Conservation (phyloP, 1,140 invertebrate genomes). For the Caerostris extrusa region DNA sequence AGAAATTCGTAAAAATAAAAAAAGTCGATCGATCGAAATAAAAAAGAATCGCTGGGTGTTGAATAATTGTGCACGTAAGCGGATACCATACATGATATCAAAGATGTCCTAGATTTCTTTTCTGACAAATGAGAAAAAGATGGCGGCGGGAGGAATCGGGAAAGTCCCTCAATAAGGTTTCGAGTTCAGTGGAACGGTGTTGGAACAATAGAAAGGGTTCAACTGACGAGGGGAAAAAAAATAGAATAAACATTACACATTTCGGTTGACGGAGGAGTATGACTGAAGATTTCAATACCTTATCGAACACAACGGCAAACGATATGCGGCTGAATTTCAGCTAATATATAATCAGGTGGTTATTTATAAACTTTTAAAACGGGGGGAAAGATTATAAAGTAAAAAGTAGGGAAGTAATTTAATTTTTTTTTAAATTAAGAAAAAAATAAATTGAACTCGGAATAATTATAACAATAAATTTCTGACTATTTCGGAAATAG, state of each 20-base stretch:
- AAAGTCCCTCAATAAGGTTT: slow-evolving; percentile 76
- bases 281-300: not conserved
- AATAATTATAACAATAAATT: no score
- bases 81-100: slow-evolving; percentile 52
- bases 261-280: not conserved
- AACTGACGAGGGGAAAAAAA: slow-evolving; percentile 1
- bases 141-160: slow-evolving; percentile 46
- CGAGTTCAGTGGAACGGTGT: slow-evolving; percentile 71
- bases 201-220: slow-evolving; percentile 74
- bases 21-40: not conserved
- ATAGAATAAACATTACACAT: slow-evolving; percentile 24
- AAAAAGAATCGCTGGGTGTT: not conserved
- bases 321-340: not conserved
- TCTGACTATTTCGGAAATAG: no score
- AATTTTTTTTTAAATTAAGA: no score
- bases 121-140: slow-evolving; percentile 67
- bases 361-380: no score
- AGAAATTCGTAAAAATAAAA: not conserved
- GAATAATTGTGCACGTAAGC: slow-evolving; percentile 15
- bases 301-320: not conserved
- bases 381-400: no score
- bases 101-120: slow-evolving; percentile 61
- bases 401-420: no score
- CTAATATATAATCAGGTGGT: no score
- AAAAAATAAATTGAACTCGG: no score